These are phyloP conservation scores for Champsocephalus esox DNA, from an alignment of 2,797 vertebrate genomes.

Conservation along the genomic window DNA sequence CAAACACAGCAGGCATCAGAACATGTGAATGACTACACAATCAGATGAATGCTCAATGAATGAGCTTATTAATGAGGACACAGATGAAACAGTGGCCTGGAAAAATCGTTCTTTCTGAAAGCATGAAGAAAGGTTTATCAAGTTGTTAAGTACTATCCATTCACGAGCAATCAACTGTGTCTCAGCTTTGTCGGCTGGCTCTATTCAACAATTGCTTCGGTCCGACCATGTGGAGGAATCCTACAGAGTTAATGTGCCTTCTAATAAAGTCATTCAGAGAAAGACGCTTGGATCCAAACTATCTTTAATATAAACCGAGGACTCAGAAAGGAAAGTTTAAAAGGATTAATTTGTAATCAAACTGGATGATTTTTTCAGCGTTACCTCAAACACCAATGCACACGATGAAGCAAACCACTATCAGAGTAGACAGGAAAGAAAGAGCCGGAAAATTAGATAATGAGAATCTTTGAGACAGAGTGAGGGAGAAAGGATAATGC, in stretches of 20 bases:
- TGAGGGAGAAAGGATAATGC: background rate
- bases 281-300: conserved; percentile 29
- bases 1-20: conserved; percentile 41
- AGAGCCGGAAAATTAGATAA: conserved; percentile 18
- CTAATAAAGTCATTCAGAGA: conserved; percentile 52
- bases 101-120: conserved; percentile 19
- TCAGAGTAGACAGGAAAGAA: conserved; percentile 14
- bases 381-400: conserved; percentile 16
- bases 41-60: conserved; percentile 22
- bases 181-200: conserved; percentile 48
- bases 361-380: conserved; percentile 34
- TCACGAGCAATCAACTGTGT: conserved; percentile 59
- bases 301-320: conserved; percentile 31
- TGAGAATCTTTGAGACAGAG: background rate
- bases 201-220: conserved; percentile 27
- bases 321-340: conserved; percentile 11
- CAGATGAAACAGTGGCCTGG: conserved; percentile 45
- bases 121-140: conserved; percentile 17
- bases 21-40: conserved; percentile 18
- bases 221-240: conserved; percentile 34
- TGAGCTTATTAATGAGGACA: conserved; percentile 30
- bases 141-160: conserved; percentile 45
- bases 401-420: conserved; percentile 10
- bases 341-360: conserved; percentile 16
- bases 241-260: conserved; percentile 48